phyloP scores from a whole-genome alignment of 1,140 invertebrate genomes.

The Patella vulgata region DNA sequence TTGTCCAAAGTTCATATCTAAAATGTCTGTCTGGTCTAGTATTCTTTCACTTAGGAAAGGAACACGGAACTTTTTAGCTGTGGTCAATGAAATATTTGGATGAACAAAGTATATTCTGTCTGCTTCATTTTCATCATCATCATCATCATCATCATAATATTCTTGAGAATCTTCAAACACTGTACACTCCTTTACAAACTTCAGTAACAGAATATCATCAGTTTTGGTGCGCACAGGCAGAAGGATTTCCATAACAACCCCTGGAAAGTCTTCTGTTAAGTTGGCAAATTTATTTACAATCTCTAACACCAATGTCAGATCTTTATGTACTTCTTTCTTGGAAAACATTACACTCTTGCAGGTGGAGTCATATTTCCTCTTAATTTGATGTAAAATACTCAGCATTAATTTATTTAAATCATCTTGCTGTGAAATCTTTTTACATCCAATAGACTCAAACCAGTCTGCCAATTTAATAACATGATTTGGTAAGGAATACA shows the following conservation, averaged over 20 bases:
- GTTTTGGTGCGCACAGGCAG: constrained; percentile 22
- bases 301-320: no score
- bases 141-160: constrained; percentile 12
- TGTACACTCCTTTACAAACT: constrained; percentile 33
- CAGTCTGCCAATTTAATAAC: constrained; percentile 19
- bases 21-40: constrained; percentile 33
- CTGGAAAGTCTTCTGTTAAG: constrained; percentile 3
- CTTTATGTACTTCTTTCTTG: constrained; percentile 9
- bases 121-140: constrained; percentile 28
- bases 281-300: constrained; percentile 16
- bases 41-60: constrained; percentile 39
- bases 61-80: constrained; percentile 46
- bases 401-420: constrained; percentile 12
- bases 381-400: constrained; percentile 8
- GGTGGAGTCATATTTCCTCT: constrained; percentile 5
- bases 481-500: constrained; percentile 23
- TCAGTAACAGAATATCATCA: constrained; percentile 20
- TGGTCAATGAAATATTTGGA: constrained; percentile 34
- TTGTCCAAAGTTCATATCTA: constrained; percentile 50
- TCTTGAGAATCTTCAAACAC: not conserved
- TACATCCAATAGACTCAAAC: constrained; percentile 7
- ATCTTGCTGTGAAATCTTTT: constrained; percentile 8
- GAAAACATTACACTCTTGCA: not conserved
- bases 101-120: constrained; percentile 45
- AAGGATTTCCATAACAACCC: constrained; percentile 11